Base-by-base conservation (phyloP, 2,797 vertebrate species). In the Oryzias dopingdopingensis region DNA sequence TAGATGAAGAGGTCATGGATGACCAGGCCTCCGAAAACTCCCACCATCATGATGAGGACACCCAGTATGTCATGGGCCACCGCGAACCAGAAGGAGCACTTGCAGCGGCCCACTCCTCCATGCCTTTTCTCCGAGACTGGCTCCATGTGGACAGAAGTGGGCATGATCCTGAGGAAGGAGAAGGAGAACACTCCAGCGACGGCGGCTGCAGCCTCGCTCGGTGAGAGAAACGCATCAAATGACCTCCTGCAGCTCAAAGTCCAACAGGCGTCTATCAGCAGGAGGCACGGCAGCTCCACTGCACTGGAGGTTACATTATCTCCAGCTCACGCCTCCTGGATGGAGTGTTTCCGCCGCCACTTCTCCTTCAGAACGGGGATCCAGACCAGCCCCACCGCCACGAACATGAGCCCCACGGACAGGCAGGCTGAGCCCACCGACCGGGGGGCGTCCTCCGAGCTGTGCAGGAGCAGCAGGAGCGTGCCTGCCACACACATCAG, bases 1-100 rank as follows among this genome's bases (percentile, higher is more conserved):
- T 96, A 98, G 70, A 99, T 90, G 40, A 95, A 90, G 74, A 97
- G 68, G 73, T 98, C 97, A 16, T 94, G 91, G 77, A 94, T 89
- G 14, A 80, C 80, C 13, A 94, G 70, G 40, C 92, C 82, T 42
- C 87, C 88, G 22, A 97, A 95, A 49, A 94, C 91, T 0, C 97
- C 96, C 0, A 85, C 68, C 83, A 96, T 73, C 64, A 98, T 89
- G 59, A 95, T 76, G 3, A 88, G 63, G 57, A 93, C 46, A 0
- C 97, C 97, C 4, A 94, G 56, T 4, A 91, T 46, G 80, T 95
- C 94, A 51, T 96, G 96, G 46, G 82, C 81, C 52, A 98, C 90
- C 0, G 94, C 96, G 41, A 98, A 91, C 94, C 95, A 97, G 61
- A 98, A 97, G 0, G 94, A 93, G 48, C 81, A 93, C 66, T 86